Base-by-base conservation (phyloP, 2,888 invertebrate species). In the Lamellibrachia columna region DNA sequence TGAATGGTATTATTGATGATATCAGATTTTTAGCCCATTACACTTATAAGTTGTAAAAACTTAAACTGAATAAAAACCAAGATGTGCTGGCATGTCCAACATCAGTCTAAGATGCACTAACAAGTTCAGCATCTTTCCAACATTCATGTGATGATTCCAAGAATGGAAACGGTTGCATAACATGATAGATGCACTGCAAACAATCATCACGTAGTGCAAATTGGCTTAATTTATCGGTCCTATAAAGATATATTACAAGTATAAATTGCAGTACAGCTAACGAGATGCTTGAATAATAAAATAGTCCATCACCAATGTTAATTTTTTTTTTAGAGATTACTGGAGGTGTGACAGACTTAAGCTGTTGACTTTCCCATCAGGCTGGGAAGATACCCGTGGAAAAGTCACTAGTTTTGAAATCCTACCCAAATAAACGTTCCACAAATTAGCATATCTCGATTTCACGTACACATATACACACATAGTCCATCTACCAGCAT, bases 401-500 rank as follows among this genome's bases (percentile, higher is more conserved):
- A 75, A 75, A 75, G 75, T 75, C 75, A 22, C 15, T n/a, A 75
- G 75, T 75, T 75, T 75, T 75, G 75, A 75, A 75, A 75, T 75
- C n/a, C 75, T 75, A 75, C 75, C 75, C 75, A 75, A 75, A 75
- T 75, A 75, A 75, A 75, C 75, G 75, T 75, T 75, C 75, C 75
- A 75, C 75, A n/a, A 75, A 75, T 75, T 75, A 75, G 75, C 75
- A 75, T 75, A 75, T 75, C 75, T 75, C 75, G 22, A 75, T 75
- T 75, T 75, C 75, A 75, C 22, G 9, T 9, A 22, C 75, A 22
- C n/a, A 75, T n/a, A 75, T 22, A 55, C 55, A 22, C 75, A 22
- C n/a, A 75, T n/a, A 75, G n/a, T 75, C 22, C 40, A 6, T 75
- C 75, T 75, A 75, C 75, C 75, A 75, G 75, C 75, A 75, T 75